A percentile compares a stretch with the other conserved stretches of the same genome.
Evolutionary conservation across 2,888 invertebrate species (phyloP).

Genomic region (Norana najaformis): DNA sequence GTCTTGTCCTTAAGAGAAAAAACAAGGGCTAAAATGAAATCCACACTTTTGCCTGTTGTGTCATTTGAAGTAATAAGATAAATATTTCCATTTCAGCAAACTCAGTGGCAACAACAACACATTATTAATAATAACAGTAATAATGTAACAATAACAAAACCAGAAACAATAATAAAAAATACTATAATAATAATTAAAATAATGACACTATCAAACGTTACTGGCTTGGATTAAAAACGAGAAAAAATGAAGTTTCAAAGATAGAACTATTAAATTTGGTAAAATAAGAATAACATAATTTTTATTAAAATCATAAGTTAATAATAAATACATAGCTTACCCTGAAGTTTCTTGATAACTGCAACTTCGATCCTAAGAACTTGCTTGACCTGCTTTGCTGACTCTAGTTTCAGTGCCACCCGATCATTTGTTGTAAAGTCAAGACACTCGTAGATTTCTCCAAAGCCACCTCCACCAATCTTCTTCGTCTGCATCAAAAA

Average conservation of each 20-base stretch:
- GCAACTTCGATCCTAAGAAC: conserved; percentile 99
- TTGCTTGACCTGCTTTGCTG: conserved; percentile 95
- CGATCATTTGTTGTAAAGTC: conserved; percentile 96
- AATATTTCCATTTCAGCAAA: too few relatives aligned
- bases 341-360: conserved; percentile 95
- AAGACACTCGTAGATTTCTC: conserved; percentile 97
- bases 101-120: too few relatives aligned
- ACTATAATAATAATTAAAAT: neutral
- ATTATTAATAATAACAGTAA: conserved; percentile 26
- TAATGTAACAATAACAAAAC: neutral
- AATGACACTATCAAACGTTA: neutral
- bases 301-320: neutral
- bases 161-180: neutral
- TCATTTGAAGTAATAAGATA: neutral
- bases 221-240: neutral
- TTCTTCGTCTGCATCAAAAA: conserved; percentile 73
- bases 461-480: conserved; percentile 99
- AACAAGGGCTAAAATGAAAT: too few relatives aligned
- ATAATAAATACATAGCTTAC: conserved; percentile 62
- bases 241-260: neutral
- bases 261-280: neutral
- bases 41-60: neutral
- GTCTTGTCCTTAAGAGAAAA: conserved; percentile 75
- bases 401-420: conserved; percentile 96
- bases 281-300: neutral